Percentiles rank a stretch among this genome's conserved stretches.
These are phyloP conservation scores for Aphelocoma coerulescens DNA, from an alignment of 2,113 vertebrate species.

Conservation along the genomic window DNA sequence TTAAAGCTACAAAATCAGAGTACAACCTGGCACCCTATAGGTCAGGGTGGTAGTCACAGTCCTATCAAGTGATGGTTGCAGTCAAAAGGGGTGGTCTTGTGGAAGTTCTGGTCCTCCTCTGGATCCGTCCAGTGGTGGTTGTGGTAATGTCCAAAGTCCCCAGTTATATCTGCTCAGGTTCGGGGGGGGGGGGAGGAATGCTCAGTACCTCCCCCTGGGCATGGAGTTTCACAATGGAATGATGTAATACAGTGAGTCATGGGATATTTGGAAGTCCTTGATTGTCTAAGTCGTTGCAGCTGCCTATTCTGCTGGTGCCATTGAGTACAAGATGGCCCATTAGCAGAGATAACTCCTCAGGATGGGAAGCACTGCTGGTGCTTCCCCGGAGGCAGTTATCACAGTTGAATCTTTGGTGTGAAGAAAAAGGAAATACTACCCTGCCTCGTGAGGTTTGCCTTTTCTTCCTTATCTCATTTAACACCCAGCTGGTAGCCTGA, in stretches of 20 bases:
- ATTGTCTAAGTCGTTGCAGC: not conserved
- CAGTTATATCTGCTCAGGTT: not conserved
- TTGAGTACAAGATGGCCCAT: not conserved
- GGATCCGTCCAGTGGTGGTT: not conserved
- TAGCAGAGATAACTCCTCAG: not conserved
- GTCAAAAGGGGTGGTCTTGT: not conserved
- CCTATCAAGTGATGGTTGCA: not conserved
- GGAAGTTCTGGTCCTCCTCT: not conserved
- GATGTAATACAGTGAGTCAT: not conserved
- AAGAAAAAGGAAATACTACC: not conserved
- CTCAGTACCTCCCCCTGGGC: not conserved
- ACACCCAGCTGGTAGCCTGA: not conserved
- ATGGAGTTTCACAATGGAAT: not conserved
- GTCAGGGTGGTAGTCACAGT: not conserved
- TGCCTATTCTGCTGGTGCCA: not conserved
- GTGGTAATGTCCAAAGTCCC: not conserved
- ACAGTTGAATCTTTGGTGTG: too few species aligned
- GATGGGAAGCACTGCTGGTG: not conserved
- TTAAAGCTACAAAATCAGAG: not conserved
- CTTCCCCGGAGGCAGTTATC: not conserved
- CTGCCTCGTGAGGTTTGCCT: not conserved
- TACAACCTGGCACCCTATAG: too few species aligned
- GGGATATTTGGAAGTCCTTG: not conserved
- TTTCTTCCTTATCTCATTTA: not conserved
- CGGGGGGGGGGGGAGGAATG: not conserved